Evolutionary conservation across 2,113 vertebrate genomes (phyloP), one percentile per base, ranked within the genome.

Genomic region (Vidua chalybeata): DNA sequence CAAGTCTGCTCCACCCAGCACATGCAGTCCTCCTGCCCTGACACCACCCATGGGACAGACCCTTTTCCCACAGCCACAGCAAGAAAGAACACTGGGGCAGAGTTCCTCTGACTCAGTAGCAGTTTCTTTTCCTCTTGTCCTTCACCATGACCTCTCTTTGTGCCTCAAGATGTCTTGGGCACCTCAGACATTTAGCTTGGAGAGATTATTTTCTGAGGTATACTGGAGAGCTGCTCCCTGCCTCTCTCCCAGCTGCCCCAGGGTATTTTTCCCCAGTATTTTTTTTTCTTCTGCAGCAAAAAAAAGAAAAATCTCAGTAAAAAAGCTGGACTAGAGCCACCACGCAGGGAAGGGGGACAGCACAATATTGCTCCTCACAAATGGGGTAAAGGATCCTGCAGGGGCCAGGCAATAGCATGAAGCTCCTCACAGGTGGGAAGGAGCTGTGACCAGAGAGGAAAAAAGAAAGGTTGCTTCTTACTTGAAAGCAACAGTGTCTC

Each of bases 101-200:
- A 66, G 67, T 86, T 93, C 72, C 58, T 96, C 87, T 87, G 84
- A 87, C 41, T 90, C 67, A 89, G 49, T 26, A 86, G 48, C 0
- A 0, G 45, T 93, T 93, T 80, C 79, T 93, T 95, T 91, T 85
- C 82, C 90, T 96, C 72, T 92, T 89, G 79, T 69, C 93, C 89
- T 96, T 96, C 84, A 64, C 69, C 20, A 4, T 45, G 87, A 96
- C 91, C 87, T 67, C 58, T 71, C 51, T 61, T 56, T 22, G 8
- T 6, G 12, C 54, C 85, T 80, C 51, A 67, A 49, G 84, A 78
- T 24, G 37, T 54, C 74, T 55, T 43, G n/a, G 72, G 55, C 48
- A 94, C 15, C 39, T 52, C 67, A 72, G 30, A 39, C 75, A 58
- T 73, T 58, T 35, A 66, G 35, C 41, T 26, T 28, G 5, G 28